Evolutionary conservation across 2,888 invertebrate species (phyloP), one percentile per base, ranked within the genome.

Genomic region (Drosophila kambysellisi): DNA sequence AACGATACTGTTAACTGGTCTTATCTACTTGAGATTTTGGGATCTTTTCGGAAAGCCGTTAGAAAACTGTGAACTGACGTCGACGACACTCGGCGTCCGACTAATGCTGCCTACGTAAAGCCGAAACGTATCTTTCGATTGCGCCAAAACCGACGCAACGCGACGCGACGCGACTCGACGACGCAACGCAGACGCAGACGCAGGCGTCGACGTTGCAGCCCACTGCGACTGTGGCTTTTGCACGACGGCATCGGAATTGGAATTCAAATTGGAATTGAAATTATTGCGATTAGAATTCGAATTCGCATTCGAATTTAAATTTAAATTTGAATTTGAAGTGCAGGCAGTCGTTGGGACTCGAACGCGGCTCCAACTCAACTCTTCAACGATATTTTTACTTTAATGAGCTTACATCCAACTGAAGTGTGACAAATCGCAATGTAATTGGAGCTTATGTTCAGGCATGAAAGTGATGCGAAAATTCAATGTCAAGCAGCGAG

Each of bases 71-170:
- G 81, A 89, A 86, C 89, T 87, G 77, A 67, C 71, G 75, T 76
- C 85, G 85, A 70, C 77, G 76, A 84, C 83, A 73, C 69, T 77
- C 87, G 59, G 71, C 79, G 76, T 78, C 65, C 88, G 74, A 87
- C 87, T 87, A 84, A 85, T 83, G 88, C 86, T 79, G 79, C 43
- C 71, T 77, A 83, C 81, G 88, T 85, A 83, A 85, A 79, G 83
- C 81, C 83, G 61, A 85, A 83, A 85, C 88, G 88, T 85, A 81
- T 89, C 87, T 89, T 87, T 86, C 86, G 89, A 87, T 87, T 87
- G 84, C 89, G 89, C 82, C 87, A 78, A 88, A 86, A 86, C 70
- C 81, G 60, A 71, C 35, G 35, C 37, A 25, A 54, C 9, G 17
- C 17, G 17, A 20, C 53, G 50, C 51, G 32, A 52, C 54, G 53